Percentiles rank a stretch among this genome's conserved stretches.
phyloP scores from a whole-genome alignment of 2,888 invertebrate genomes.

The Rosalia funebris region DNA sequence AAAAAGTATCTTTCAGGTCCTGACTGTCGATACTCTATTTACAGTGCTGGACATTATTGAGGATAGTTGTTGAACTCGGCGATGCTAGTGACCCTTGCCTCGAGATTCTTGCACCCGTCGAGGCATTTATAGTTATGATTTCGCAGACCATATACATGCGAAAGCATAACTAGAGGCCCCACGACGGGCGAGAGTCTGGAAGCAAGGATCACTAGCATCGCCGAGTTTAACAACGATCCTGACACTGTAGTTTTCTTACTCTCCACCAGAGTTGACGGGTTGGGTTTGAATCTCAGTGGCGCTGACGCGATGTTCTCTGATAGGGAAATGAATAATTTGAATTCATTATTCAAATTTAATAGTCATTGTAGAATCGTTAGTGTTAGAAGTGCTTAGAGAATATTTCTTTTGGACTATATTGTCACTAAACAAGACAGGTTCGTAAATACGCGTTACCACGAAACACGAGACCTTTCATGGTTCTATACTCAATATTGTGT shows the following conservation, averaged over 20 bases:
- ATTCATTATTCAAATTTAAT: too few relatives aligned
- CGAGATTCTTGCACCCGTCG: conserved; percentile 68
- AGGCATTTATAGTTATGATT: conserved; percentile 67
- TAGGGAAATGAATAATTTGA: too few relatives aligned
- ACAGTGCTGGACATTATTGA: conserved; percentile 73
- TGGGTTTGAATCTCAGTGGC: conserved; percentile 73
- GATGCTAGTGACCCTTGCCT: conserved; percentile 65
- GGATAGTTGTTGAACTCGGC: conserved; percentile 69
- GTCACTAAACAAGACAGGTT: too few relatives aligned
- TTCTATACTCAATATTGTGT: too few relatives aligned
- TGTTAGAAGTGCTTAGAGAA: too few relatives aligned
- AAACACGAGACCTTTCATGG: too few relatives aligned
- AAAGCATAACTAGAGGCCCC: conserved; percentile 64
- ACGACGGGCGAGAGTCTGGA: conserved; percentile 69
- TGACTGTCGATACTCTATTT: conserved; percentile 75
- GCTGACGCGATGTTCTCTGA: conserved; percentile 78
- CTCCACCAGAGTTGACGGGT: conserved; percentile 77
- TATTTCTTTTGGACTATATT: too few relatives aligned
- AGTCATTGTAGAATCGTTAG: too few relatives aligned
- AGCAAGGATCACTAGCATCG: conserved; percentile 65
- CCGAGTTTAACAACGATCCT: conserved; percentile 65
- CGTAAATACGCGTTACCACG: too few relatives aligned
- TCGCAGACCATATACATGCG: conserved; percentile 64
- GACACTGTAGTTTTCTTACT: conserved; percentile 70
- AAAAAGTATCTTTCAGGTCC: conserved; percentile 61